Conservation (phyloP, 2,113 vertebrate genomes). For the Agapornis roseicollis region DNA sequence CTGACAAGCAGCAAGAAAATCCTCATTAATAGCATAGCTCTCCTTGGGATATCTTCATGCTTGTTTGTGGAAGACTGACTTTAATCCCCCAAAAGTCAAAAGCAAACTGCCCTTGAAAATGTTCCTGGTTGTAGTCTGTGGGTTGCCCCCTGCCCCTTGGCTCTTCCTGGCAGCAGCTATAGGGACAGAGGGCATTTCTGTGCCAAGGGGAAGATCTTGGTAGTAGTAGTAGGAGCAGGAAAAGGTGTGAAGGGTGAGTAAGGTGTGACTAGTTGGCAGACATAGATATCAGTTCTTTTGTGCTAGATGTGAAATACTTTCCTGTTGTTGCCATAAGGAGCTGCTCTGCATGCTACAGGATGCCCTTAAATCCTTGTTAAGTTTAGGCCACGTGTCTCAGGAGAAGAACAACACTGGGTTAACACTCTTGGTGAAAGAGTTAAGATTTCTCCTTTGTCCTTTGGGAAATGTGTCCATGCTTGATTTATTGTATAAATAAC, state of each 20-base stretch:
- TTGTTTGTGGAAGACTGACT: background rate
- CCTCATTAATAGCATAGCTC: background rate
- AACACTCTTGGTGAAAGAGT: slow-evolving; percentile 51
- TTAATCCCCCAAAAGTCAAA: background rate
- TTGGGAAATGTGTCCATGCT: slow-evolving; percentile 57
- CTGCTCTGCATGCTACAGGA: background rate
- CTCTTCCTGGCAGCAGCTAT: background rate
- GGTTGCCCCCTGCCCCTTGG: background rate
- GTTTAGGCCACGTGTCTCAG: background rate
- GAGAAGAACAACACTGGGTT: slow-evolving; percentile 31
- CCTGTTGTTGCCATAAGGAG: background rate
- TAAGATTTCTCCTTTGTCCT: slow-evolving; percentile 43
- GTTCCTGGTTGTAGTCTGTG: background rate
- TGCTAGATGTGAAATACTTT: background rate
- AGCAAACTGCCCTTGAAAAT: background rate
- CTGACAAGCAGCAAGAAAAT: background rate
- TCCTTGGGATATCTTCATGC: background rate
- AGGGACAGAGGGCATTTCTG: background rate
- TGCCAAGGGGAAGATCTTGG: background rate
- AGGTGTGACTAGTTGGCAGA: background rate
- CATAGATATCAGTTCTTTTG: background rate
- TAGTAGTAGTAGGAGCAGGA: background rate
- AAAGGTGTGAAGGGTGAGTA: background rate
- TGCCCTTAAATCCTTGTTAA: background rate
- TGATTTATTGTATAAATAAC: slow-evolving; percentile 57